A percentile compares a stretch with the other conserved stretches of the same genome.
These are phyloP conservation scores for Penaeus vannamei DNA, from an alignment of 1,140 invertebrate genomes.

Conservation along the genomic window DNA sequence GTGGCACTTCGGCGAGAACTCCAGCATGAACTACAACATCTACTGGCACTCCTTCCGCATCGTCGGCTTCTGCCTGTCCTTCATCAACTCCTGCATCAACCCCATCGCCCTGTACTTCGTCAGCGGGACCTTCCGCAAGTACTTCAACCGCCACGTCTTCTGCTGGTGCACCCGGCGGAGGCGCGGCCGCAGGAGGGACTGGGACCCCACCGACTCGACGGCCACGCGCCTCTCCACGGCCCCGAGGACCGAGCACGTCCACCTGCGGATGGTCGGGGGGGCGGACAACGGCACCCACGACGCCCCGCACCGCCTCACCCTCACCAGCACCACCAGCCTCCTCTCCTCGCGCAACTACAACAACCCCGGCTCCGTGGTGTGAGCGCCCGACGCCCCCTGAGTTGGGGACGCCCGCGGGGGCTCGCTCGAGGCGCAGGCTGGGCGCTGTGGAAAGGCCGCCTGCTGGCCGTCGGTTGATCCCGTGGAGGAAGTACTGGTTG, in stretches of 20 bases:
- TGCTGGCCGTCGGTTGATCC: too few species aligned
- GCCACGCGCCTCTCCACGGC: slow-evolving; percentile 18
- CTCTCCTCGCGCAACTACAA: slow-evolving; percentile 8
- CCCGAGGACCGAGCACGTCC: slow-evolving; percentile 43
- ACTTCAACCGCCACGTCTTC: slow-evolving; percentile 94
- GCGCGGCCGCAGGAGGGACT: slow-evolving; percentile 11
- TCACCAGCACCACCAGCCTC: slow-evolving; percentile 39
- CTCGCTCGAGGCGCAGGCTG: neutral
- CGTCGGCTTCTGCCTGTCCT: slow-evolving; percentile 86
- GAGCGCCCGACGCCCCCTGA: neutral
- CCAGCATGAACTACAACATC: slow-evolving; percentile 82
- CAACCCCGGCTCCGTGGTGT: slow-evolving; percentile 22
- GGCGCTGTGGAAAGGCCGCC: too few species aligned
- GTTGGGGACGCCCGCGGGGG: neutral
- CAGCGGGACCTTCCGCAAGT: slow-evolving; percentile 90
- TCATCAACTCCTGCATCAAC: slow-evolving; percentile 93
- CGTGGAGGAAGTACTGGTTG: too few species aligned
- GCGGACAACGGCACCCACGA: slow-evolving; percentile 36
- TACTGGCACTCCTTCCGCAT: slow-evolving; percentile 92
- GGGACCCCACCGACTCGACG: slow-evolving; percentile 28
- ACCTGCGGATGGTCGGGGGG: slow-evolving; percentile 28
- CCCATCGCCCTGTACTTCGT: slow-evolving; percentile 93
- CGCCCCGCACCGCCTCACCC: slow-evolving; percentile 14
- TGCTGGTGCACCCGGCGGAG: slow-evolving; percentile 74
- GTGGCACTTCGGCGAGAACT: slow-evolving; percentile 86